Evolutionary conservation across 2,113 vertebrate species (phyloP).

Genomic region (western clawed frog (Xenopus tropicalis)): DNA sequence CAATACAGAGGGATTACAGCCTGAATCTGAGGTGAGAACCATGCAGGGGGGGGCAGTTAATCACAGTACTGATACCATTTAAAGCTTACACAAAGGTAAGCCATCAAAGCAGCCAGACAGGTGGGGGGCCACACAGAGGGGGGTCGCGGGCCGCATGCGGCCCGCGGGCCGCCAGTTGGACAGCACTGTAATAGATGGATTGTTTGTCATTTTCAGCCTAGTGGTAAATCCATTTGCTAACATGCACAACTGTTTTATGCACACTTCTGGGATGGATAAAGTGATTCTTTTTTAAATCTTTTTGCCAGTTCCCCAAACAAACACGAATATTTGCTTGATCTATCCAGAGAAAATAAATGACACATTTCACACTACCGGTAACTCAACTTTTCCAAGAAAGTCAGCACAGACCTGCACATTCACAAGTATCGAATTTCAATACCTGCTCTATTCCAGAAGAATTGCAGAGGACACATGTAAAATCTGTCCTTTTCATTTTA

Average conservation of each 20-base stretch:
- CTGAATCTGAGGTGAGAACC: no score
- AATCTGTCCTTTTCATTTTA: slow-evolving; percentile 6
- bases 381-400: not conserved
- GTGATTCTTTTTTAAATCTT: not conserved
- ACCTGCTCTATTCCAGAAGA: not conserved
- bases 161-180: no score
- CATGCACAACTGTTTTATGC: not conserved
- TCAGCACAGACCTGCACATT: not conserved
- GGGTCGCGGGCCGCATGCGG: no score
- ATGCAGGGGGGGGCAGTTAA: no score
- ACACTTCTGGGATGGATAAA: not conserved
- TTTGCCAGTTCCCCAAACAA: not conserved
- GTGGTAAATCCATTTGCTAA: not conserved
- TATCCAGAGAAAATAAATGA: not conserved
- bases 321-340: not conserved
- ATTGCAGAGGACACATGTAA: not conserved
- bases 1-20: no score
- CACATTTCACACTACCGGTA: not conserved
- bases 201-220: not conserved
- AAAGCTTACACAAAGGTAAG: no score
- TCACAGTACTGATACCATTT: no score
- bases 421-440: slow-evolving; percentile 24
- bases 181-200: not conserved
- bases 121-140: no score
- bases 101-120: no score